Conservation (phyloP, 2,113 vertebrate species). For the Acanthisitta chloris region DNA sequence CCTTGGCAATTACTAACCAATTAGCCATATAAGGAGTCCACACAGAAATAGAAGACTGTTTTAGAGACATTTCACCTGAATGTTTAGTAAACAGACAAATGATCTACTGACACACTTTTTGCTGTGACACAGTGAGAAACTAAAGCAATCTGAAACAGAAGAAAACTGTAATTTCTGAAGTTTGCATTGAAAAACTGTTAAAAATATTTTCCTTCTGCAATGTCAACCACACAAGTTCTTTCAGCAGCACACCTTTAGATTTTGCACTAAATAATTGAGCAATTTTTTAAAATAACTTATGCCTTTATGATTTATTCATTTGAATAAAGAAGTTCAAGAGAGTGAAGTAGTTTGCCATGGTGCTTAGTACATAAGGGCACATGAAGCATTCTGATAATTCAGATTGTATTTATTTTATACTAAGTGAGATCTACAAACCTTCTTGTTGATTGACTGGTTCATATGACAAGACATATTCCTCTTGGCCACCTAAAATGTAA, state of each 20-base stretch:
- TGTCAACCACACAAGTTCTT: background rate
- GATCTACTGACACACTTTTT: background rate
- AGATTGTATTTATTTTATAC: background rate
- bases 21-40: background rate
- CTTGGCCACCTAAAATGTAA: constrained; percentile 86
- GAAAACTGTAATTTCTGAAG: background rate
- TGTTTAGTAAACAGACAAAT: background rate
- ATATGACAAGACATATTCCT: constrained; percentile 95
- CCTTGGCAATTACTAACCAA: background rate
- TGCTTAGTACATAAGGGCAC: background rate
- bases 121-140: background rate
- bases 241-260: background rate
- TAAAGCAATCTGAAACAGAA: background rate
- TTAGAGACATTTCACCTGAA: background rate
- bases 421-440: constrained; percentile 76
- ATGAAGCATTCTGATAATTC: background rate
- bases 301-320: background rate
- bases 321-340: background rate
- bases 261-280: background rate
- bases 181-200: background rate
- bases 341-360: background rate
- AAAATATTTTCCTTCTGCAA: background rate
- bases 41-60: background rate
- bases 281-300: background rate
- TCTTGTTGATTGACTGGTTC: constrained; percentile 94